Evolutionary conservation across 2,888 invertebrate species (phyloP), one percentile per base, ranked within the genome.

Genomic region (Scelioninae gen. 2): DNA sequence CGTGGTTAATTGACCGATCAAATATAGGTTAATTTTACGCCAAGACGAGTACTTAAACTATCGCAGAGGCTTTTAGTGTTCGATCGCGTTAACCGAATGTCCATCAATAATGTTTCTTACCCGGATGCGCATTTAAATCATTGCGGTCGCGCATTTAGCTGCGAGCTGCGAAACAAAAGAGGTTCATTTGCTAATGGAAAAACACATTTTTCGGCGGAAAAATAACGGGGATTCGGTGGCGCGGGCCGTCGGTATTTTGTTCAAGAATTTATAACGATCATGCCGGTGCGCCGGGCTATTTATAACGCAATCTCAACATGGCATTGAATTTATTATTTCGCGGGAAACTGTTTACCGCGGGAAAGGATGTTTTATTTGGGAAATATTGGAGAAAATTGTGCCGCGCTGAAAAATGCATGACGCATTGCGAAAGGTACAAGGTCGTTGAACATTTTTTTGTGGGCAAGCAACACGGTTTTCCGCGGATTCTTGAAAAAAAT

Each of bases 1-100:
- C 13, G 60, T 50, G 52, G 64, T 48, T 73, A 64, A 73, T 64
- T 63, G 57, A 57, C 61, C 22, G 63, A 43, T 57, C 58, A 63
- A 57, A 73, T 73, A 39, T 73, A 22, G 63, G 68, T 73, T 68
- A 57, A 73, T 67, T 67, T 68, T 68, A 37, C 18, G n/a, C 48
- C 45, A 19, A 60, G 19, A 31, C 9, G 61, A 46, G 57, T 50
- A 55, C 72, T 65, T 43, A 50, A 63, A 73, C 67, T 61, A 73
- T 67, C 58, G 55, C n/a, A 22, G 18, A 10, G 28, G 65, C 48
- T 61, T 61, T 73, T 50, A 73, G 57, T 67, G 61, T 67, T 63
- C 68, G 52, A 73, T 63, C 39, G 52, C 31, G 39, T 41, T 68
- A 63, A 67, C 41, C 55, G 41, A 67, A 28, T 48, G 68, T 63